phyloP scores from a whole-genome alignment of 2,888 invertebrate genomes.

The Nowickia ferox region DNA sequence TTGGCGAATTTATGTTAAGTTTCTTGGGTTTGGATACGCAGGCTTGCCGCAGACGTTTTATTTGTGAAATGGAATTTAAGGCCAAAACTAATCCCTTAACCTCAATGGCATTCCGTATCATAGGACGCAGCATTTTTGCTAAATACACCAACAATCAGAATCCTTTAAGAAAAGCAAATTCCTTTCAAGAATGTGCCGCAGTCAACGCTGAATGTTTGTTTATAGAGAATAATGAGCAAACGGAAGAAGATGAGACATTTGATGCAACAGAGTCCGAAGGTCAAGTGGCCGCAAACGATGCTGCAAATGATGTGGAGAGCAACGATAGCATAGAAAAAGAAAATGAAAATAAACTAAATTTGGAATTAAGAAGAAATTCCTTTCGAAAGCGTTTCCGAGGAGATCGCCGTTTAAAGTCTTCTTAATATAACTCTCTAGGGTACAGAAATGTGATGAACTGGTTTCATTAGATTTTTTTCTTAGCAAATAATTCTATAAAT shows the following conservation, averaged over 20 bases:
- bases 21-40: constrained; percentile 81
- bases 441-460: constrained; percentile 49
- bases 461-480: constrained; percentile 29
- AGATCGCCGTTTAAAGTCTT: constrained; percentile 42
- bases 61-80: constrained; percentile 84
- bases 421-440: background rate
- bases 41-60: constrained; percentile 84
- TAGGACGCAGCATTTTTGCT: constrained; percentile 81
- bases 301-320: constrained; percentile 39
- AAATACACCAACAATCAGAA: constrained; percentile 79
- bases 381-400: constrained; percentile 50
- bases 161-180: constrained; percentile 76
- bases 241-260: constrained; percentile 15
- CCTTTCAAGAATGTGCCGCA: constrained; percentile 80
- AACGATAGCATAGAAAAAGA: constrained; percentile 49
- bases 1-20: constrained; percentile 81
- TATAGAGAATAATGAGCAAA: constrained; percentile 71
- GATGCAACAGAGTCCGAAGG: background rate
- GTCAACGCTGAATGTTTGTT: constrained; percentile 81
- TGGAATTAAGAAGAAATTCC: constrained; percentile 45
- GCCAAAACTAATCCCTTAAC: constrained; percentile 81
- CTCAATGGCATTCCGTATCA: constrained; percentile 81
- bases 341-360: constrained; percentile 55
- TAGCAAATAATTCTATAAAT: constrained; percentile 4
- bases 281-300: background rate